A percentile compares a stretch with the other conserved stretches of the same genome.
These are phyloP conservation scores for Dendrolimus punctatus DNA, from an alignment of 1,140 invertebrate species.

Conservation along the genomic window DNA sequence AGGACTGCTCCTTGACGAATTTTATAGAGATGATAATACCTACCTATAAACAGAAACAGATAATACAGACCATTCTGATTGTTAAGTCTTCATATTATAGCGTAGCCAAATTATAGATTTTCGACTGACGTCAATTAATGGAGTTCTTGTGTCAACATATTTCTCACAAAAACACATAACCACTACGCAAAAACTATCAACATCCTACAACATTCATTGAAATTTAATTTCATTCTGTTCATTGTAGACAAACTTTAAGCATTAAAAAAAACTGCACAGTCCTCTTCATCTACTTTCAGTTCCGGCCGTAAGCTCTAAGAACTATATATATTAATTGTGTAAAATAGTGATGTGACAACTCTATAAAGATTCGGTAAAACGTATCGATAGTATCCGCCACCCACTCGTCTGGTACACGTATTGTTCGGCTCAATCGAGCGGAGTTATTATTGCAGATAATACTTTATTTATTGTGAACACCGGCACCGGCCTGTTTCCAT, in stretches of 20 bases:
- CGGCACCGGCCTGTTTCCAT: slow-evolving; percentile 5
- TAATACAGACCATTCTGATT: no score
- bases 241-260: not conserved
- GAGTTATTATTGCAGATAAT: slow-evolving; percentile 66
- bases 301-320: no score
- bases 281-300: no score
- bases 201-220: no score
- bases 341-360: slow-evolving; percentile 23
- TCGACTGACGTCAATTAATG: no score
- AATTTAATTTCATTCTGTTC: slow-evolving; percentile 2
- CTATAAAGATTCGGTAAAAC: slow-evolving; percentile 26
- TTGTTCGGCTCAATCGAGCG: slow-evolving; percentile 55
- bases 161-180: no score
- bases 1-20: slow-evolving; percentile 27
- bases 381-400: slow-evolving; percentile 40
- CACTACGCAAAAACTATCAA: no score
- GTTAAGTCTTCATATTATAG: no score
- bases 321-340: no score
- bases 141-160: no score
- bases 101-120: no score
- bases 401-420: slow-evolving; percentile 43
- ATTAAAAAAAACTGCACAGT: no score
- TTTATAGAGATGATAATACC: slow-evolving; percentile 30
- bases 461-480: slow-evolving; percentile 53
- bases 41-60: not conserved